These are phyloP conservation scores for Atta texana DNA, from an alignment of 1,140 invertebrate genomes.

Conservation along the genomic window DNA sequence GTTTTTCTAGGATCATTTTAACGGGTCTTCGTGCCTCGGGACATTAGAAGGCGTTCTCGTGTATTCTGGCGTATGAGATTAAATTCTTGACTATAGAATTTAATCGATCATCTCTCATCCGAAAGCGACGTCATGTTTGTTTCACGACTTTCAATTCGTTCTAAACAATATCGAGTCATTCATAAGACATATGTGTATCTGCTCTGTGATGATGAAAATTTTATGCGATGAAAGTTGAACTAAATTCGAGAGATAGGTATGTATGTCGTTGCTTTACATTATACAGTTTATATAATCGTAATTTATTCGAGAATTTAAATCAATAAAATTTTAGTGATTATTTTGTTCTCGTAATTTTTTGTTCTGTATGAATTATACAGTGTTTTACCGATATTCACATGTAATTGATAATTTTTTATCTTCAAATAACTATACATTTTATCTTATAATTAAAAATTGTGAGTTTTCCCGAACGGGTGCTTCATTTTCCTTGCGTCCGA, in stretches of 20 bases:
- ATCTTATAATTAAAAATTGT: constrained; percentile 61
- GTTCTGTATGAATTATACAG: neutral
- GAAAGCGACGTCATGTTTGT: constrained; percentile 22
- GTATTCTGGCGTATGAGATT: constrained; percentile 48
- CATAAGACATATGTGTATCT: neutral
- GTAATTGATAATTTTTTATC: constrained; percentile 42
- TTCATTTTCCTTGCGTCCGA: constrained; percentile 55
- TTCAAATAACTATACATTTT: constrained; percentile 39
- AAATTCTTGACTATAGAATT: constrained; percentile 29
- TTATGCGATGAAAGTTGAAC: constrained; percentile 11
- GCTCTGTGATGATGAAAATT: neutral
- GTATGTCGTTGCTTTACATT: constrained; percentile 2
- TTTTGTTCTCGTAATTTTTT: neutral
- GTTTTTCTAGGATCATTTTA: constrained; percentile 63
- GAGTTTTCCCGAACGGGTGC: constrained; percentile 39
- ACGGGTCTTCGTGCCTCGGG: constrained; percentile 58
- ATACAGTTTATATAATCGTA: neutral
- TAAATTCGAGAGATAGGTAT: constrained; percentile 33
- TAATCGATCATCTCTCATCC: constrained; percentile 26
- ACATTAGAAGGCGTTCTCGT: constrained; percentile 47
- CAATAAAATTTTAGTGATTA: constrained; percentile 9
- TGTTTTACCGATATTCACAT: constrained; percentile 26
- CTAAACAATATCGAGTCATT: constrained; percentile 26
- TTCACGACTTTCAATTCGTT: constrained; percentile 35
- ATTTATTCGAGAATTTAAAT: constrained; percentile 34